phyloP scores from a whole-genome alignment of 35 echinoderm and acorn worm species.

The Apostichopus japonicus region DNA sequence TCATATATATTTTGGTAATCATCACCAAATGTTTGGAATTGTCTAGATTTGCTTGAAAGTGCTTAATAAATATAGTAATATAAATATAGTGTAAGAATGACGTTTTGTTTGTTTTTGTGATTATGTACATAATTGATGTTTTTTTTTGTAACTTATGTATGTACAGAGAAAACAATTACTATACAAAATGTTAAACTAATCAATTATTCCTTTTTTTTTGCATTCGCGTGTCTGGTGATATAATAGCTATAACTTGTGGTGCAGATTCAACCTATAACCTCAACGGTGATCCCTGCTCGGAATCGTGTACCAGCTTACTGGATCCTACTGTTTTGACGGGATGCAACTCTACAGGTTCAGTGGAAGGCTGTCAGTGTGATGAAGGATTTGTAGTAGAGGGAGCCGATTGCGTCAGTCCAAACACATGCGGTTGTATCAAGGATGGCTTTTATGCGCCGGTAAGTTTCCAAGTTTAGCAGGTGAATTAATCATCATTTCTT shows the following conservation, averaged over 20 bases:
- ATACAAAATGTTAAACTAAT: too few species aligned
- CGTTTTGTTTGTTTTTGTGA: too few species aligned
- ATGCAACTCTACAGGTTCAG: conserved; percentile 25
- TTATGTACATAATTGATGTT: too few species aligned
- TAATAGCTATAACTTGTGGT: conserved; percentile 56
- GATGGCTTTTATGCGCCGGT: conserved; percentile 73
- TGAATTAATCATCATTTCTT: too few species aligned
- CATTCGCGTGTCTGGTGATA: not conserved
- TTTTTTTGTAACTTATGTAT: not conserved
- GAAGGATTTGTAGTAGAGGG: conserved; percentile 66
- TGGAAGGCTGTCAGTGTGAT: conserved; percentile 77
- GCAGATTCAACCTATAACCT: conserved; percentile 45
- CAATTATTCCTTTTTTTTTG: too few species aligned
- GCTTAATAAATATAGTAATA: too few species aligned
- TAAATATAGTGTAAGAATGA: too few species aligned
- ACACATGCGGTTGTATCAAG: conserved; percentile 65
- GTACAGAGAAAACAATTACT: too few species aligned
- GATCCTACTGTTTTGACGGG: not conserved
- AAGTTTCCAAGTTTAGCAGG: not conserved
- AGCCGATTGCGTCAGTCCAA: conserved; percentile 44
- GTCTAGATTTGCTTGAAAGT: too few species aligned
- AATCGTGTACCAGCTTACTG: conserved; percentile 40
- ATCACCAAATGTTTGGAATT: too few species aligned
- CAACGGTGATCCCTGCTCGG: conserved; percentile 37
- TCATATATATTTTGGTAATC: too few species aligned